These are phyloP conservation scores for Toxotes jaculatrix DNA, from an alignment of 2,113 vertebrate species.

Conservation along the genomic window DNA sequence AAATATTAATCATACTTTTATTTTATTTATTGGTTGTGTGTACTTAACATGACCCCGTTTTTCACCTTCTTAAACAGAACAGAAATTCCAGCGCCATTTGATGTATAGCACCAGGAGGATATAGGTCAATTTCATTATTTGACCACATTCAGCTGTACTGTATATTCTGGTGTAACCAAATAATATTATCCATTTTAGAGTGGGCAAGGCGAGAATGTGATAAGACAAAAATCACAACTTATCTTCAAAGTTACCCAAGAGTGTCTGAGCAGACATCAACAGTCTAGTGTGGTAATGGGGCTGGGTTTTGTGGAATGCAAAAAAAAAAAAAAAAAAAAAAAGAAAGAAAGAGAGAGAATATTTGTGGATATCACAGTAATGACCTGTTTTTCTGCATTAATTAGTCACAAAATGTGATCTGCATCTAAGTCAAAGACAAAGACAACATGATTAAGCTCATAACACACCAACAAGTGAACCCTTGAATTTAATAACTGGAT, in stretches of 20 bases:
- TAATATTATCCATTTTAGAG: conserved; percentile 42
- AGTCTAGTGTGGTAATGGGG: conserved; percentile 1
- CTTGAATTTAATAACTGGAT: too few species aligned
- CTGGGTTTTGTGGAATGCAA: not conserved
- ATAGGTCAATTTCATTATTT: conserved; percentile 19
- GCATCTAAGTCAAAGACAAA: too few species aligned
- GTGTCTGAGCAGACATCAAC: not conserved
- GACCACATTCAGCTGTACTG: conserved; percentile 15
- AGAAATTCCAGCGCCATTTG: not conserved
- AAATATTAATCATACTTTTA: not conserved
- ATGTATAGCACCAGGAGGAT: not conserved
- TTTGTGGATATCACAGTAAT: not conserved
- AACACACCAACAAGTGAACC: too few species aligned
- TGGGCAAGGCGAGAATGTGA: conserved; percentile 47
- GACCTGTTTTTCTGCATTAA: too few species aligned
- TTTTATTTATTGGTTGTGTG: not conserved
- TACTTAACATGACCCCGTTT: not conserved
- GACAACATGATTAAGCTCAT: too few species aligned
- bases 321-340: not conserved
- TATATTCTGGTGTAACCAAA: conserved; percentile 67
- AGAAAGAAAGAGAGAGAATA: not conserved
- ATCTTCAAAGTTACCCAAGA: conserved; percentile 27
- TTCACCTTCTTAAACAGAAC: not conserved
- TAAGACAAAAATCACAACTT: conserved; percentile 30
- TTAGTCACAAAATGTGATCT: too few species aligned